Conservation (phyloP, 2,888 invertebrate genomes). For the Cantharis nigra region DNA sequence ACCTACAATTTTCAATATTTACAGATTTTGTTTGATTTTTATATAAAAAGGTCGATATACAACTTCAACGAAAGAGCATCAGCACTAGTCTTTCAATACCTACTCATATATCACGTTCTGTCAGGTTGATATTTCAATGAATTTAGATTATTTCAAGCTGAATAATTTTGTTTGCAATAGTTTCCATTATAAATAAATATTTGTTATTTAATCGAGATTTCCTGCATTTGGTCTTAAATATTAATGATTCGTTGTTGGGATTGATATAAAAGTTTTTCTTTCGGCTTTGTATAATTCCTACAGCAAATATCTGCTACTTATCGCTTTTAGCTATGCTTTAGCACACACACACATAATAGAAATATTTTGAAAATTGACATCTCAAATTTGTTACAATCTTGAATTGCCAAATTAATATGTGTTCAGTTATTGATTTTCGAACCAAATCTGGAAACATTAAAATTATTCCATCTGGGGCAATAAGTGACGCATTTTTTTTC, state of each 20-base stretch:
- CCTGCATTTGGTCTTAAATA: constrained; percentile 32
- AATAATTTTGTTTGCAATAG: constrained; percentile 35
- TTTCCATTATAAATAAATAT: constrained; percentile 24
- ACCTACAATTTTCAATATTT: neutral
- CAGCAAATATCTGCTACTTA: neutral
- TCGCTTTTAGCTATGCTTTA: neutral
- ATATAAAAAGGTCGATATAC: neutral
- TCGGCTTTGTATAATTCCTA: neutral
- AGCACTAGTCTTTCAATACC: constrained; percentile 23
- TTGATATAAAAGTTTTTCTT: constrained; percentile 19
- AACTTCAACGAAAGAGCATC: constrained; percentile 11
- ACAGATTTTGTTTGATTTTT: neutral
- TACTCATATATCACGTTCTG: constrained; percentile 41
- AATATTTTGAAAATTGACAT: neutral
- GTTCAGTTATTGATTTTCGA: neutral
- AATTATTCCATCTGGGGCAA: neutral
- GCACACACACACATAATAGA: neutral
- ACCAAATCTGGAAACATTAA: neutral
- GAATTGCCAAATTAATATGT: neutral
- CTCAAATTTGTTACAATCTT: neutral
- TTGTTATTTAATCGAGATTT: constrained; percentile 22
- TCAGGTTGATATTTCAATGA: constrained; percentile 46
- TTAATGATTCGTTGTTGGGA: constrained; percentile 37
- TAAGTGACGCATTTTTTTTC: neutral
- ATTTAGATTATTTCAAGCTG: constrained; percentile 48